These are phyloP conservation scores for Phortica variegata DNA, from an alignment of 1,140 invertebrate species.

Conservation along the genomic window DNA sequence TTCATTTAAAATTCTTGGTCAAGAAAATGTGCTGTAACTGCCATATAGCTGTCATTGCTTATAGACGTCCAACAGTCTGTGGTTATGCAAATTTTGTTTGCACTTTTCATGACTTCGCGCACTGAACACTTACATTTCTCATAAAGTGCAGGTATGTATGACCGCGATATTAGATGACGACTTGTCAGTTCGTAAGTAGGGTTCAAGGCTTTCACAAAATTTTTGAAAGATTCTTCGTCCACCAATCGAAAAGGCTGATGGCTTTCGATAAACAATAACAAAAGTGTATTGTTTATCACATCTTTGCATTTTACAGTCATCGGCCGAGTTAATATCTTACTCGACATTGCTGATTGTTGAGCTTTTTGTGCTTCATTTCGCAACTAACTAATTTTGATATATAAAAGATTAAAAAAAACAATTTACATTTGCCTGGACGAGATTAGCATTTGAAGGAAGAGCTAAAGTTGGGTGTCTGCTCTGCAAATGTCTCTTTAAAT, in stretches of 20 bases:
- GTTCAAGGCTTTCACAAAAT: neutral
- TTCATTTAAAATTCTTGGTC: slow-evolving; percentile 4
- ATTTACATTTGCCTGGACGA: no score
- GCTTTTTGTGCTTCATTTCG: no score
- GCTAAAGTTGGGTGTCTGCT: no score
- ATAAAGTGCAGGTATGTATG: neutral
- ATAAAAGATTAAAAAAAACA: no score
- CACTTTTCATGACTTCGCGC: neutral
- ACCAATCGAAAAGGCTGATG: neutral
- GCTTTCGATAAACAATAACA: neutral
- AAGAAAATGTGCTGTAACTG: slow-evolving; percentile 13
- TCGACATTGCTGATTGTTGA: neutral
- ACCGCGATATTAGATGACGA: neutral
- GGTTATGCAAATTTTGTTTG: neutral
- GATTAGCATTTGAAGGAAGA: no score
- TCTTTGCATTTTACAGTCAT: neutral
- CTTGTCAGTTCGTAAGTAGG: neutral
- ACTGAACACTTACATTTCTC: neutral
- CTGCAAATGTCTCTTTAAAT: no score
- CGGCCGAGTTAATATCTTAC: neutral
- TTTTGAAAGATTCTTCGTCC: neutral
- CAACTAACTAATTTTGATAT: no score
- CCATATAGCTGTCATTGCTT: slow-evolving; percentile 4
- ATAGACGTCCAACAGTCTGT: slow-evolving; percentile 7
- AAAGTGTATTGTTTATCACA: neutral